These are phyloP conservation scores for Chinchilla lanigera DNA, from an alignment of 2,113 vertebrate genomes.

Conservation along the genomic window DNA sequence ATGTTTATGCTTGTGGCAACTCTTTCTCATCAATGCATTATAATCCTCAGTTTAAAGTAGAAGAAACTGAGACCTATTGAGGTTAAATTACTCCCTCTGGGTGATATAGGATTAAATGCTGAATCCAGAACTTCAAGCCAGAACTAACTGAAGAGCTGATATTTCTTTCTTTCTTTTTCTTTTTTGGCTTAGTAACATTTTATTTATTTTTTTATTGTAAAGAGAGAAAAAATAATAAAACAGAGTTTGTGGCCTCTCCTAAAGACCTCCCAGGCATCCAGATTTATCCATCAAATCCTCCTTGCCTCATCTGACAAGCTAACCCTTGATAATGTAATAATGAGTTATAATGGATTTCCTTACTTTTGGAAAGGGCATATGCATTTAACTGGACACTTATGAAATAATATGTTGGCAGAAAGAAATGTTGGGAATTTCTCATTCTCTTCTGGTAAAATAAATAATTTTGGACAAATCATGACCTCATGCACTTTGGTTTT, in stretches of 20 bases:
- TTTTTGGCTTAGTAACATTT: no score
- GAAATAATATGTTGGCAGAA: slow-evolving; percentile 41
- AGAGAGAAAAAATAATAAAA: no score
- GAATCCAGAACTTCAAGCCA: neutral
- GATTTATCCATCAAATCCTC: neutral
- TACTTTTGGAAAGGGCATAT: neutral
- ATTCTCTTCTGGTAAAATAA: slow-evolving; percentile 18
- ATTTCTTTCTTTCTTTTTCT: neutral
- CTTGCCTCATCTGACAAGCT: neutral
- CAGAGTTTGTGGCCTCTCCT: neutral
- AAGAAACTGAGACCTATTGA: slow-evolving; percentile 1
- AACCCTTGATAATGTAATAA: neutral
- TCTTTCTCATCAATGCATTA: neutral
- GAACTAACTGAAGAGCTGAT: neutral
- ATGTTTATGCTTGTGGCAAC: neutral
- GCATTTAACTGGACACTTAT: neutral
- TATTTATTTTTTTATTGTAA: no score
- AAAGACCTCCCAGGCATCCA: neutral
- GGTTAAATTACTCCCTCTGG: neutral
- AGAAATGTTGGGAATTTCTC: neutral
- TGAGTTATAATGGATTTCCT: neutral
- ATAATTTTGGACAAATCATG: neutral
- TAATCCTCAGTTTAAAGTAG: neutral
- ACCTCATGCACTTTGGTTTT: neutral
- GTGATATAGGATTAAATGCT: neutral